Base-by-base conservation (phyloP, 2,888 invertebrate species). In the Epinotia bilunana region DNA sequence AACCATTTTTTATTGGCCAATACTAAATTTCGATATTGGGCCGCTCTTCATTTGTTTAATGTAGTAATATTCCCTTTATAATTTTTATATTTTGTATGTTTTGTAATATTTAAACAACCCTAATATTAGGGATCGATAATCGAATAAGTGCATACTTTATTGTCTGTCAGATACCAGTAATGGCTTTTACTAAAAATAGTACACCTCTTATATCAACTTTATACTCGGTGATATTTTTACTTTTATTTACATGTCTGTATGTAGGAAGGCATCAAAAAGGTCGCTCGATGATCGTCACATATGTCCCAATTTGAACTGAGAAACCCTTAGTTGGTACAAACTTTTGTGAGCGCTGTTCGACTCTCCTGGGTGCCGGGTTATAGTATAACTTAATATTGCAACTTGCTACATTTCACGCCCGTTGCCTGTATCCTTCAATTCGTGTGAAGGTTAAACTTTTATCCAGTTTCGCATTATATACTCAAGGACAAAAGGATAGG, bases 371-470 rank as follows among this genome's bases (percentile, higher is more conserved):
- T 72, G 16, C 64, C 20, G 20, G 28, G 71, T 71, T 49, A 73
- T 65, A 65, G 72, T 65, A 49, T 65, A 65, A 73, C 64, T 73
- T 65, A 65, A 65, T 73, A 65, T 65, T 23, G 58, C 49, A 64
- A 72, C 58, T 72, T 58, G 4, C 46, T 58, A 72, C 49, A 20
- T 65, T 60, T 72, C 72, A 72, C 33, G 72, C 58, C 65, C 49
- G 65, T 62, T 39, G 62, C 18, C 1, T 39, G 57, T 58, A 57
- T 57, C 49, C 57, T 55, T 62, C 43, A 65, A 72, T 33, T 49
- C 18, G 0, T 18, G 18, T 18, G 23, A 46, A 57, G 53, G 23
- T 53, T 71, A 53, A 62, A 62, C 39, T 68, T 62, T 23, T 46
- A 18, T 9, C 16, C 43, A 61, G 61, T 39, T 39, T 39, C 0